Evolutionary conservation across 2,888 invertebrate species (phyloP), one percentile per base, ranked within the genome.

Genomic region (Ametastegia equiseti): DNA sequence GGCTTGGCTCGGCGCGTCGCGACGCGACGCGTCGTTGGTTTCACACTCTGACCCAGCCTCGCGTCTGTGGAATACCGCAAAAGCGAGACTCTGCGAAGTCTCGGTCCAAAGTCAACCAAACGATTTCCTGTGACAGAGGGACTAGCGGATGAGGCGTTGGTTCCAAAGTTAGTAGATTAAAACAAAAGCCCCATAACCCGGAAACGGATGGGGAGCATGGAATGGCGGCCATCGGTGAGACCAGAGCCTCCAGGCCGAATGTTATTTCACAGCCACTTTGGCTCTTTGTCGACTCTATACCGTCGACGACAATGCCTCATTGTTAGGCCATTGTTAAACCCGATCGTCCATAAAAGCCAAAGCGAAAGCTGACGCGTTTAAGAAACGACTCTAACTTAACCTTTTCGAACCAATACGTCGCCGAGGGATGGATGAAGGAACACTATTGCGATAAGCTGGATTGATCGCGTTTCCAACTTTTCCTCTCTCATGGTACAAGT

Each of bases 291-390:
- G 60, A n/a, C 60, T 39, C n/a, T 27, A n/a, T n/a, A 42, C 54
- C 60, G 23, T 33, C 15, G 42, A n/a, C 78, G 60, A 78, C 60
- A 78, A 78, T 78, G 60, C 78, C 60, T 57, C 78, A 78, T 78
- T 78, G 78, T 78, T 42, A 63, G 60, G 30, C 60, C 78, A 78
- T 78, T 60, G 78, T 78, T 36, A n/a, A 78, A 78, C 78, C 39
- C 57, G 60, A 78, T 57, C 78, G 63, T 78, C 78, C 42, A 78
- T 78, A 60, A 78, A 63, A 78, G 63, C 78, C 54, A 33, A 36
- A 36, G n/a, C 75, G 54, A 36, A 75, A 33, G 47, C 47, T 39
- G n/a, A n/a, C 45, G 47, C 71, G 42, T 71, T 71, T 71, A 27
- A 45, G 47, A 71, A 71, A 47, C 33, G 75, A 50, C 36, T 42